Evolutionary conservation across 2,888 invertebrate genomes (phyloP).

Genomic region (Clanis bilineata): DNA sequence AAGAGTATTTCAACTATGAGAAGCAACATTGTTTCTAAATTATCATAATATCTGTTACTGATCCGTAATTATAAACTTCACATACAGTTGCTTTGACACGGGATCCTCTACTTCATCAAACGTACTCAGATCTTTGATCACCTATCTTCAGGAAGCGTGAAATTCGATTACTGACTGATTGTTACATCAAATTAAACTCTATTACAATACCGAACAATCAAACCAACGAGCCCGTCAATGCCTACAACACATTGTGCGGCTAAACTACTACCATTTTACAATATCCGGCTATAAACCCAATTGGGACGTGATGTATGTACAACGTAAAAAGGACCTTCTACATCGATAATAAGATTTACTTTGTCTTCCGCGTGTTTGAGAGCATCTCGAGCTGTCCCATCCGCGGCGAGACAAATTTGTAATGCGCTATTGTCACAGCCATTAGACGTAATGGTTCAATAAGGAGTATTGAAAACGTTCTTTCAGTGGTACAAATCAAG

Average conservation of each 20-base stretch:
- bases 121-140: constrained; percentile 6
- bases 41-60: not conserved
- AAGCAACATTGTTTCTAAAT: not conserved
- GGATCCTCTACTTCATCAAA: not conserved
- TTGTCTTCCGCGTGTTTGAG: constrained; percentile 44
- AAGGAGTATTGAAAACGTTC: constrained; percentile 75
- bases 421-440: constrained; percentile 75
- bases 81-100: not conserved
- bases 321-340: constrained; percentile 46
- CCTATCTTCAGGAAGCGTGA: not conserved
- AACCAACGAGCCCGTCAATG: constrained; percentile 55
- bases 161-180: constrained; percentile 7
- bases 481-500: constrained; percentile 69
- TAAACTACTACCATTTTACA: constrained; percentile 75
- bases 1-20: no score
- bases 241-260: constrained; percentile 60
- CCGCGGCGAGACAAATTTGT: constrained; percentile 69
- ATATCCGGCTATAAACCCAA: constrained; percentile 79
- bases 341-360: constrained; percentile 43
- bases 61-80: constrained; percentile 3
- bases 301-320: constrained; percentile 50
- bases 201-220: constrained; percentile 41
- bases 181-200: constrained; percentile 11
- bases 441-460: constrained; percentile 76
- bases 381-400: constrained; percentile 25